Conservation (phyloP, 2,113 vertebrate species). For the Heloderma charlesbogerti region DNA sequence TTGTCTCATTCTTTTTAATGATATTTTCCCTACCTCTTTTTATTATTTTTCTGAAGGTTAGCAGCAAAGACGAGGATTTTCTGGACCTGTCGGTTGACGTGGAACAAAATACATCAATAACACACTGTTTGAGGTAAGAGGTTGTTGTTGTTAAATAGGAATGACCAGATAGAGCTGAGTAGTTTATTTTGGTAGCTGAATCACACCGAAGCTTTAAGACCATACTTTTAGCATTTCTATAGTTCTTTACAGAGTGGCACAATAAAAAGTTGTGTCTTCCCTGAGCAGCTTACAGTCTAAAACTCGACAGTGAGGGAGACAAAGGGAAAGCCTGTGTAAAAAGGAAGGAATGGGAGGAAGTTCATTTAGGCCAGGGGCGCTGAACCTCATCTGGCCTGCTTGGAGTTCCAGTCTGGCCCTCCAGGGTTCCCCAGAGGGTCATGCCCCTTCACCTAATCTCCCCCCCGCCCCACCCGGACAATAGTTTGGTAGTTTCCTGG, state of each 20-base stretch:
- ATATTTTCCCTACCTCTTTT: conserved; percentile 2
- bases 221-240: background rate
- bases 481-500: too few relatives aligned
- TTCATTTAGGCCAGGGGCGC: background rate
- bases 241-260: background rate
- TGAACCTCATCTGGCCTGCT: background rate
- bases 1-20: conserved; percentile 5
- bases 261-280: background rate
- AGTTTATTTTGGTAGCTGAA: background rate
- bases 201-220: background rate
- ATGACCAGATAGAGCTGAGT: background rate
- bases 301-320: background rate
- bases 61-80: conserved; percentile 96
- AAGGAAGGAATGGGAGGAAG: background rate
- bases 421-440: too few relatives aligned
- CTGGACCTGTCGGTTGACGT: conserved; percentile 93
- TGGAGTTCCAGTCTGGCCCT: too few relatives aligned
- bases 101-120: conserved; percentile 96
- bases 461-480: too few relatives aligned
- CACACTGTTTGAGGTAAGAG: conserved; percentile 90
- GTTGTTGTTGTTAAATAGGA: background rate
- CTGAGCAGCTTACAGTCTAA: background rate
- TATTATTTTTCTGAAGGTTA: conserved; percentile 80
- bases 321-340: background rate
- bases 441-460: too few relatives aligned